Conservation (phyloP, 2,113 vertebrate species). For the Chlorodrepanis virens region DNA sequence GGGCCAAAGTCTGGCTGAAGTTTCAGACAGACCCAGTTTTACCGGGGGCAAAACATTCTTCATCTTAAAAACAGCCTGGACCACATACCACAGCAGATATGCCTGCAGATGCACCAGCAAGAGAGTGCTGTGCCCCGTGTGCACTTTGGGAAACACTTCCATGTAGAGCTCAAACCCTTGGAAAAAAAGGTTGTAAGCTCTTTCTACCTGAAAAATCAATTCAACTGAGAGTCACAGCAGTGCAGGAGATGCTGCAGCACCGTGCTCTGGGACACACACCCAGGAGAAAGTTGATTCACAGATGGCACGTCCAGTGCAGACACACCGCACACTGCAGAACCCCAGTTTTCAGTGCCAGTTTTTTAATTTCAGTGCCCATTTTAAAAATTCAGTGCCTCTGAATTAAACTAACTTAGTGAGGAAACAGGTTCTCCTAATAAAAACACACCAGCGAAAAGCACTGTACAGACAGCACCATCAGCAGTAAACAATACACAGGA, state of each 20-base stretch:
- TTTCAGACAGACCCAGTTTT: not conserved
- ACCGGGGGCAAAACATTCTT: not conserved
- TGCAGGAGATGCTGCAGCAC: not conserved
- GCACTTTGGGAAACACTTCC: not conserved
- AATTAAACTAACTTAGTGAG: not conserved
- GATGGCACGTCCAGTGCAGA: not conserved
- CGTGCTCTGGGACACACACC: not conserved
- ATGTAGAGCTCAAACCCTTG: not conserved
- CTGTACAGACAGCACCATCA: not conserved
- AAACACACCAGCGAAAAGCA: not conserved
- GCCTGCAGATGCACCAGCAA: not conserved
- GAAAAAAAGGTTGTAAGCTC: accelerated
- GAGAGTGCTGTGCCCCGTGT: accelerated
- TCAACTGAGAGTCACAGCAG: not conserved
- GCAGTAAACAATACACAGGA: constrained; percentile 19
- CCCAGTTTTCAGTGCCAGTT: not conserved
- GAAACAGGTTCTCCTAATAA: constrained; percentile 14
- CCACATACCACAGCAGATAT: not conserved
- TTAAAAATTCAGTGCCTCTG: not conserved
- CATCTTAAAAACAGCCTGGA: not conserved
- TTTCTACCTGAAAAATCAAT: not conserved
- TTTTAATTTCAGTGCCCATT: no score
- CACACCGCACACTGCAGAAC: not conserved
- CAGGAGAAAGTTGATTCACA: not conserved
- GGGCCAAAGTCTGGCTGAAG: not conserved